Evolutionary conservation across 92 coral and sea anemone species (phyloP).

Genomic region (Siderastrea siderea): DNA sequence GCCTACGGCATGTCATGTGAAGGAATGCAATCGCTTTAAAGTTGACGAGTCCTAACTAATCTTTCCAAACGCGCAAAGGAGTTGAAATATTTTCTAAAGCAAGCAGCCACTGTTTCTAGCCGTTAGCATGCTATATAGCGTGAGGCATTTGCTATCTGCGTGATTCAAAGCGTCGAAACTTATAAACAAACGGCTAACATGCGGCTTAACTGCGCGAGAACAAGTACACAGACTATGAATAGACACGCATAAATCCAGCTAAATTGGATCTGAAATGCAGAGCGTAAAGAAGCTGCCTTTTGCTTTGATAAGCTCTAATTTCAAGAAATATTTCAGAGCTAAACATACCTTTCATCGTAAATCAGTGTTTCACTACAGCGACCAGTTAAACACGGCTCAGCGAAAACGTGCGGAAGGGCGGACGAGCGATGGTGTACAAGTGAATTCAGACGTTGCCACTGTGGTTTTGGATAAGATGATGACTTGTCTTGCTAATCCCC

Average conservation of each 20-base stretch:
- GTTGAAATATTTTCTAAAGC: not conserved
- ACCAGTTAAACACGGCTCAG: too few relatives aligned
- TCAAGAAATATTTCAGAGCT: not conserved
- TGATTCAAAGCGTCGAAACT: not conserved
- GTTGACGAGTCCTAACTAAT: not conserved
- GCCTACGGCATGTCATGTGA: not conserved
- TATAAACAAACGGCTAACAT: not conserved
- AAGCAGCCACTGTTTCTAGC: not conserved
- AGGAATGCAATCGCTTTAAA: not conserved
- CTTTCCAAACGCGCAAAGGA: not conserved
- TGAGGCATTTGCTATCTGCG: not conserved
- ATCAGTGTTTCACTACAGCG: not conserved
- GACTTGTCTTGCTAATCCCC: not conserved
- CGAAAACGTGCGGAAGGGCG: not conserved
- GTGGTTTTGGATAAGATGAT: not conserved
- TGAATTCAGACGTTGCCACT: not conserved
- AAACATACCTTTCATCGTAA: conserved; percentile 46
- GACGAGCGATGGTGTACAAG: not conserved
- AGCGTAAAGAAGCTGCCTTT: not conserved
- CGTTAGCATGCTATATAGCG: not conserved
- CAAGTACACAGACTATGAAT: too few relatives aligned
- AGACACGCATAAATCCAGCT: not conserved
- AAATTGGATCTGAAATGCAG: not conserved
- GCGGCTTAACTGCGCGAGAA: not conserved
- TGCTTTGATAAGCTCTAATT: not conserved